phyloP scores from a whole-genome alignment of 2,888 invertebrate genomes.

The Acrobasis consociella region DNA sequence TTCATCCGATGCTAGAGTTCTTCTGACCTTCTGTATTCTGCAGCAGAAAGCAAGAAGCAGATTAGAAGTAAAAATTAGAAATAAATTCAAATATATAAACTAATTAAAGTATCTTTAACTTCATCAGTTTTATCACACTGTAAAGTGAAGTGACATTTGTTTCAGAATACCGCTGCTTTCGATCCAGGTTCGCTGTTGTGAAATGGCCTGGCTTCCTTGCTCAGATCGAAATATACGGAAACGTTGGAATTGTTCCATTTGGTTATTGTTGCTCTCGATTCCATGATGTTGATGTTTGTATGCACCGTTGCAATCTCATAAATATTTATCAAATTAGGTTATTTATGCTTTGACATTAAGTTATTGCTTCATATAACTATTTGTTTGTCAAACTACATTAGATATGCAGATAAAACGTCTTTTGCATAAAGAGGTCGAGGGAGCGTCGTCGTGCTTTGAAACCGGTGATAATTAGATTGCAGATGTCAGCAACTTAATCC shows the following conservation, averaged over 20 bases:
- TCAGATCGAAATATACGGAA: conserved; percentile 10
- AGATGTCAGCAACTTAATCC: too few relatives aligned
- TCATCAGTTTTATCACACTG: too few relatives aligned
- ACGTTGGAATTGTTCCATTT: conserved; percentile 1
- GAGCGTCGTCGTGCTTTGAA: not conserved
- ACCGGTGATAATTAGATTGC: not conserved
- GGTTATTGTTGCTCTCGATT: conserved; percentile 17
- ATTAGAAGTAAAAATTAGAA: too few relatives aligned
- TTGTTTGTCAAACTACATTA: conserved; percentile 6
- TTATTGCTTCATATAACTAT: conserved; percentile 5
- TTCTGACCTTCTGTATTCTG: too few relatives aligned
- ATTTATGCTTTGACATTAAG: conserved; percentile 1
- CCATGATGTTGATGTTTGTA: conserved; percentile 7
- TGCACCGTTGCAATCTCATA: conserved; percentile 13
- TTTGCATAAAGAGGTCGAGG: too few relatives aligned
- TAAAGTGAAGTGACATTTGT: not conserved
- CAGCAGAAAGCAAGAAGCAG: too few relatives aligned
- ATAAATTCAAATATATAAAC: too few relatives aligned
- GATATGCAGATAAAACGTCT: not conserved
- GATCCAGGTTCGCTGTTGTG: conserved; percentile 6
- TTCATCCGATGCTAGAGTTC: too few relatives aligned
- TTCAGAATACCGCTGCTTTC: not conserved
- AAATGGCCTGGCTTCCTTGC: conserved; percentile 3
- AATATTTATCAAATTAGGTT: conserved; percentile 18
- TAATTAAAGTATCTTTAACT: too few relatives aligned